A percentile compares a stretch with the other conserved stretches of the same genome.
Conservation (phyloP, 2,113 vertebrate species). For the Nicator chloris region DNA sequence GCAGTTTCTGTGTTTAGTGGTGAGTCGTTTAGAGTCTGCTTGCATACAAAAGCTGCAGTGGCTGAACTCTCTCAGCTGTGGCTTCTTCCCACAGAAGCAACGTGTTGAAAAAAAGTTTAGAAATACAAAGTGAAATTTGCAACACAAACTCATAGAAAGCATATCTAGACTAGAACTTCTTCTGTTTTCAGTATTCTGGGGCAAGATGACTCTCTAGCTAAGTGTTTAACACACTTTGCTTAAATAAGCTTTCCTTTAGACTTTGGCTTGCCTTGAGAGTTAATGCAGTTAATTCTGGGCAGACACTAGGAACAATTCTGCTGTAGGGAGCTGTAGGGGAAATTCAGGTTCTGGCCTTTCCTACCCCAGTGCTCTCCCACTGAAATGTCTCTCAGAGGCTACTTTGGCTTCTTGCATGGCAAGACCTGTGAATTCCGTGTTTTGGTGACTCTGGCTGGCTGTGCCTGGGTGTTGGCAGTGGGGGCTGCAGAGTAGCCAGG, state of each 20-base stretch:
- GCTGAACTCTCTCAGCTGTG: neutral
- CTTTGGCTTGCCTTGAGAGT: neutral
- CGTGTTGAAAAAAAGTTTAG: neutral
- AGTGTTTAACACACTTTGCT: neutral
- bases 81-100: neutral
- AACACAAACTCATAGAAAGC: neutral
- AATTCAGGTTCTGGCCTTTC: neutral
- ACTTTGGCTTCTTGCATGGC: neutral
- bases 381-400: neutral
- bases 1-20: neutral
- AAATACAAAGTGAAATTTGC: neutral
- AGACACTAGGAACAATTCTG: neutral
- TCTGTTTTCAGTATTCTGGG: neutral
- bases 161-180: neutral
- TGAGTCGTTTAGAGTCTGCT: neutral
- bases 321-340: neutral
- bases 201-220: neutral
- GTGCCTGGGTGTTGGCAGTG: neutral
- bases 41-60: neutral
- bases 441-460: neutral
- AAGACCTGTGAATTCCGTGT: neutral
- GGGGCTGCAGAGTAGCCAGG: neutral
- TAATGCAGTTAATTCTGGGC: neutral
- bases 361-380: neutral
- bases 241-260: neutral